Percentiles rank a stretch among this genome's conserved stretches.
phyloP scores from a whole-genome alignment of 2,797 vertebrate species.

The Trachurus trachurus region DNA sequence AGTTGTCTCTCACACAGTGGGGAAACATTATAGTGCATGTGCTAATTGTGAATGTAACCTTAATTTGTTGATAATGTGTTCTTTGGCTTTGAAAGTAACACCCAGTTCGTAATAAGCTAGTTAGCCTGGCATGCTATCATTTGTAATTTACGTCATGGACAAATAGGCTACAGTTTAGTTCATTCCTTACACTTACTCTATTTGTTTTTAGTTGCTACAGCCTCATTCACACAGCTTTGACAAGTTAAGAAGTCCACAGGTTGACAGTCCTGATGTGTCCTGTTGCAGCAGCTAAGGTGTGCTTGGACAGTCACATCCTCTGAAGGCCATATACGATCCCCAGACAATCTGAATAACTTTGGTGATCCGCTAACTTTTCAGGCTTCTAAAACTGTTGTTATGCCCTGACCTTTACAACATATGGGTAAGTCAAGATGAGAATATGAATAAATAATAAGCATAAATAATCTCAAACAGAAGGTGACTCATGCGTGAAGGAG shows the following conservation, averaged over 20 bases:
- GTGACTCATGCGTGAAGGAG: slow-evolving; percentile 67
- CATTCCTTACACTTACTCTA: neutral
- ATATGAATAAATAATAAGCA: slow-evolving; percentile 71
- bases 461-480: slow-evolving; percentile 63
- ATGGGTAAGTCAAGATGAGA: slow-evolving; percentile 54
- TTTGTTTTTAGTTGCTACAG: neutral
- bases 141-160: neutral
- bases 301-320: neutral
- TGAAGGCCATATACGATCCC: neutral
- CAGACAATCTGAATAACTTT: slow-evolving; percentile 2
- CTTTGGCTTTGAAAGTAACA: neutral
- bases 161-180: neutral
- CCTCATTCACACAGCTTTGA: neutral
- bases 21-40: neutral
- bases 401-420: slow-evolving; percentile 58
- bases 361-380: slow-evolving; percentile 33
- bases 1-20: neutral
- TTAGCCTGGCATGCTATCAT: neutral
- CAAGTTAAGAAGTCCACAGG: neutral
- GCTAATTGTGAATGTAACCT: neutral
- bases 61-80: neutral
- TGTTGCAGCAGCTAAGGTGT: neutral
- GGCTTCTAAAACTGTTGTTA: slow-evolving; percentile 35
- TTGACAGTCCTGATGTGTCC: neutral
- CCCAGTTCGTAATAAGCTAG: neutral